A percentile compares a stretch with the other conserved stretches of the same genome.
Evolutionary conservation across 2,888 invertebrate species (phyloP).

Genomic region (Drosophila barbarae): DNA sequence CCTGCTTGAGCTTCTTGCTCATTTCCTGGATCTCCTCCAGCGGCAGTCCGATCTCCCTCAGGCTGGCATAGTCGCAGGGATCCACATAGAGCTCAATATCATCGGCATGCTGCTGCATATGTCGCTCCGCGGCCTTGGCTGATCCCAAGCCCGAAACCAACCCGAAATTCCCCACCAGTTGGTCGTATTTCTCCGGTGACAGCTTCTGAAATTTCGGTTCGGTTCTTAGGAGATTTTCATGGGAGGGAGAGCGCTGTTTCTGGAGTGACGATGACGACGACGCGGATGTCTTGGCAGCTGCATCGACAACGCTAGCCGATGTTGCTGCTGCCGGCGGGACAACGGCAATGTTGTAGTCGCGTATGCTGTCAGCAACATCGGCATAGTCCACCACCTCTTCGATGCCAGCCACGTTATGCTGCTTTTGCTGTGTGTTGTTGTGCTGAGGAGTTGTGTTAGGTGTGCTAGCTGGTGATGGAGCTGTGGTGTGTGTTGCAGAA

Average conservation of each 20-base stretch:
- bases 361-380: conserved; percentile 76
- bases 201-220: conserved; percentile 78
- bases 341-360: conserved; percentile 58
- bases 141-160: conserved; percentile 29
- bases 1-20: conserved; percentile 83
- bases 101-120: conserved; percentile 73
- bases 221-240: conserved; percentile 75
- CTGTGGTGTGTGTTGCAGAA: conserved; percentile 37
- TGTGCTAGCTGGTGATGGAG: conserved; percentile 41
- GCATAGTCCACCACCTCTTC: conserved; percentile 76
- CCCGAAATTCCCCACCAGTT: conserved; percentile 72
- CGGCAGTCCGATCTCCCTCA: conserved; percentile 80
- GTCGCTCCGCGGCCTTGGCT: conserved; percentile 59
- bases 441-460: conserved; percentile 45
- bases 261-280: conserved; percentile 16
- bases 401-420: conserved; percentile 54
- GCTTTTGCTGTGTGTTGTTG: conserved; percentile 36
- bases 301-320: conserved; percentile 41
- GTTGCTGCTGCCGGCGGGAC: conserved; percentile 33
- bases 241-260: conserved; percentile 69
- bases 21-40: conserved; percentile 82
- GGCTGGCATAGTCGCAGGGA: conserved; percentile 76
- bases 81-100: conserved; percentile 78
- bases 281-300: conserved; percentile 24
- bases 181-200: conserved; percentile 77